Base-by-base conservation (phyloP, 2,797 vertebrate genomes). In the Tokudaia muenninki region DNA sequence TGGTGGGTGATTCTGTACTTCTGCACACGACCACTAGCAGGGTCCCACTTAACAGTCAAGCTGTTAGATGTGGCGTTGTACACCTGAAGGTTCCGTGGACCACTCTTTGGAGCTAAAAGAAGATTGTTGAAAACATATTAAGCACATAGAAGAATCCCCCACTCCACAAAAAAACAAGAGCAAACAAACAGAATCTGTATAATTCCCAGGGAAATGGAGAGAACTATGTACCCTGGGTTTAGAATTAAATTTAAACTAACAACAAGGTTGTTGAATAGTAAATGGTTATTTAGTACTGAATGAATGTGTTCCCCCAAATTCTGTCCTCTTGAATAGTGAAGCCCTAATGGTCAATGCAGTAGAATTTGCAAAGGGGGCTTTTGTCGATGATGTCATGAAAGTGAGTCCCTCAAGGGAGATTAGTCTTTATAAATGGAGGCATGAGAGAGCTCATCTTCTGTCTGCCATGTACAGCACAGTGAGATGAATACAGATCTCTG, bases 41-140 rank as follows among this genome's bases (percentile, higher is more conserved):
- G 98, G 83, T 99, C 99, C 99, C 99, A 99, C 98, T 99, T 99
- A 41, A 99, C 98, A 0, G 99, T 99, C 97, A 99, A 98, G 52
- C 99, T 98, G 95, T 99, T 98, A 59, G 99, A 99, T 91, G 99
- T 99, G 95, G 99, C 99, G 41, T 99, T 99, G 95, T 99, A 99
- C 26, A 99, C 99, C 94, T 99, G 99, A 96, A 99, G 98, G 97
- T 99, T 99, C 63, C 98, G 98, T 41, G 99, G 99, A 21, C 99
- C 99, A 94, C 98, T 99, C 24, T 98, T 98, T 47, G 98, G 98
- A 92, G 98, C 99, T 99, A 98, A 88, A 95, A 97, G 59, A 96
- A 94, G 0, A 63, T 94, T 91, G 77, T 97, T 90, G 80, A 96
- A 94, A 94, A 90, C 13, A 86, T 1, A 89, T 87, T 94, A 90